These are phyloP conservation scores for Calameuta idolon DNA, from an alignment of 2,888 invertebrate genomes.

Conservation along the genomic window DNA sequence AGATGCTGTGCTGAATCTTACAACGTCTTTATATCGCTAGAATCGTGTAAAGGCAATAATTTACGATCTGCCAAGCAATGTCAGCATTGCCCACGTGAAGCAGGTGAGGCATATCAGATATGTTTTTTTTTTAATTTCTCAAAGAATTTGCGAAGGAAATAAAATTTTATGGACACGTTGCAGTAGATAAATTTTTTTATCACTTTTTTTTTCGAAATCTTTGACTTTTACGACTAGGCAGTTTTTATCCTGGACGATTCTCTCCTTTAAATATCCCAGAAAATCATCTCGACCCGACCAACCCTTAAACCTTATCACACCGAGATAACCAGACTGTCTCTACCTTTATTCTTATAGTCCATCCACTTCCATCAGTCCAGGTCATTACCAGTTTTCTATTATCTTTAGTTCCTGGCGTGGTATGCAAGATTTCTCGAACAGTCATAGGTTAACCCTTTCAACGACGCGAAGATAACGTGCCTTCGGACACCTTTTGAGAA, in stretches of 20 bases:
- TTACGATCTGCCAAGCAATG: constrained; percentile 20
- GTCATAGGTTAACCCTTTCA: constrained; percentile 53
- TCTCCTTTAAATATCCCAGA: not conserved
- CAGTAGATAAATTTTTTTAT: not conserved
- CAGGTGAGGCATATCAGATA: not conserved
- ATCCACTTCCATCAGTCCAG: not conserved
- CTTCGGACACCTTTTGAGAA: constrained; percentile 51
- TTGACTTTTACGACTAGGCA: not conserved
- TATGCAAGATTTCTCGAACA: constrained; percentile 38
- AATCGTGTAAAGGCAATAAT: constrained; percentile 31
- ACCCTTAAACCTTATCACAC: not conserved
- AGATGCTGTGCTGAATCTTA: constrained; percentile 16
- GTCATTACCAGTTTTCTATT: constrained; percentile 30
- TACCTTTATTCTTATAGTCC: not conserved
- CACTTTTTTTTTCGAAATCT: not conserved
- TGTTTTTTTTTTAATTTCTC: not conserved
- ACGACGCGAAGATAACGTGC: constrained; percentile 52
- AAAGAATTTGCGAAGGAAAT: not conserved
- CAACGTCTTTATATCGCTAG: constrained; percentile 39
- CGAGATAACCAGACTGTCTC: not conserved
- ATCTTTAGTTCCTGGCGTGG: constrained; percentile 50
- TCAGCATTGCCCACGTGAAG: not conserved
- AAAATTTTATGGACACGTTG: not conserved
- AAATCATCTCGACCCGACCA: not conserved
- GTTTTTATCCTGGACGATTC: not conserved